A percentile compares a stretch with the other conserved stretches of the same genome.
Conservation (phyloP, 2,797 vertebrate species). For the Danio jaintianensis region DNA sequence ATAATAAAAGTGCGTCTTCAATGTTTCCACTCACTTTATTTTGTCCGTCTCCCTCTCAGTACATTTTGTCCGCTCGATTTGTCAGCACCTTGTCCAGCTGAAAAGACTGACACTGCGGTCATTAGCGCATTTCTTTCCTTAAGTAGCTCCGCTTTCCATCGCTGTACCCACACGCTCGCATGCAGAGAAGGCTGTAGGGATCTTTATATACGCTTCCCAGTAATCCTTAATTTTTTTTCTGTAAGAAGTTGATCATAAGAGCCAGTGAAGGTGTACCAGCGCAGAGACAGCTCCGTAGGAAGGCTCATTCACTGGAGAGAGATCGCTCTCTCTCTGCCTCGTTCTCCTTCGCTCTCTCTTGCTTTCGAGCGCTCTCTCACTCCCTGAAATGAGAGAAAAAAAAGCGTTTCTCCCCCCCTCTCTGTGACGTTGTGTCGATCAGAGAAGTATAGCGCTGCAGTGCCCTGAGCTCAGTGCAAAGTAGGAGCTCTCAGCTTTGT, state of each 20-base stretch:
- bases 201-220: constrained; percentile 79
- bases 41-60: constrained; percentile 63
- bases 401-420: constrained; percentile 58
- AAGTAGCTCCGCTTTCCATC: constrained; percentile 76
- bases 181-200: constrained; percentile 72
- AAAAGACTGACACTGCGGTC: constrained; percentile 78
- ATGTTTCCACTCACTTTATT: constrained; percentile 76
- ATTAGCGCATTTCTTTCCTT: constrained; percentile 74
- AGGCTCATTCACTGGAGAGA: constrained; percentile 53
- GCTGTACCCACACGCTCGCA: constrained; percentile 54
- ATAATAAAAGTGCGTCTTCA: constrained; percentile 55
- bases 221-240: constrained; percentile 85
- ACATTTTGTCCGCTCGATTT: constrained; percentile 66
- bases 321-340: constrained; percentile 45
- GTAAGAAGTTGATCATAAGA: constrained; percentile 66
- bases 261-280: constrained; percentile 62
- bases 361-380: constrained; percentile 51
- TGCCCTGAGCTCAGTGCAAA: constrained; percentile 78
- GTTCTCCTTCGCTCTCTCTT: constrained; percentile 62
- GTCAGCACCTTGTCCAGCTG: constrained; percentile 58
- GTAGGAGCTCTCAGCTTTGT: constrained; percentile 55
- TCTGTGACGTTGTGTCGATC: constrained; percentile 65
- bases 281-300: constrained; percentile 72
- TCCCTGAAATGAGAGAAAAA: constrained; percentile 51
- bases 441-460: constrained; percentile 69